Percentiles rank a stretch among this genome's conserved stretches.
Conservation (phyloP, 2,113 vertebrate species). For the Hippocampus mohnikei region DNA sequence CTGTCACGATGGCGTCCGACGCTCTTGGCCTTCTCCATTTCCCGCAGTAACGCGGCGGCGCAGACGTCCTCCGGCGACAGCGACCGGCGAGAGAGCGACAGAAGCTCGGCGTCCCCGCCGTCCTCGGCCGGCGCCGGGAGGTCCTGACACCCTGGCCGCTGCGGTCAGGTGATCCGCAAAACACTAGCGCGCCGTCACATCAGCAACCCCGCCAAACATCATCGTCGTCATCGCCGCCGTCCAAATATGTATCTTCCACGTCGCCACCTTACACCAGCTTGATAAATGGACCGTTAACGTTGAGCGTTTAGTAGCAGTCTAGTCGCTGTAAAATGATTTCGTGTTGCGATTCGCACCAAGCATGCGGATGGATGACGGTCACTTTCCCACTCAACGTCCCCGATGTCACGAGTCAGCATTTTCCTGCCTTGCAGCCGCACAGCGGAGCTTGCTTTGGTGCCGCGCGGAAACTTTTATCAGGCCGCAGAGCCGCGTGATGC, state of each 20-base stretch:
- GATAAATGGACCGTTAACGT: not conserved
- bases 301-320: not conserved
- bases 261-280: not conserved
- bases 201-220: conserved; percentile 2
- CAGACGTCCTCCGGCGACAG: conserved; percentile 52
- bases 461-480: not conserved
- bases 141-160: conserved; percentile 51
- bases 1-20: not conserved
- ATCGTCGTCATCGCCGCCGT: conserved; percentile 7
- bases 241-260: not conserved
- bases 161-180: conserved; percentile 25
- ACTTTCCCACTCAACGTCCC: not conserved
- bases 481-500: not conserved
- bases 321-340: too few relatives aligned
- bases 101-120: conserved; percentile 48
- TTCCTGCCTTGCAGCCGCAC: conserved; percentile 41
- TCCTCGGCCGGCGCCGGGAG: conserved; percentile 33
- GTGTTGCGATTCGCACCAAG: not conserved
- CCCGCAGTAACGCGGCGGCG: conserved; percentile 42
- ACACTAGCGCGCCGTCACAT: conserved; percentile 21
- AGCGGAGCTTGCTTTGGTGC: conserved; percentile 15
- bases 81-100: conserved; percentile 62
- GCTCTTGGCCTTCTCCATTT: not conserved
- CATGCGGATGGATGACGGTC: not conserved
- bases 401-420: conserved; percentile 41